Evolutionary conservation across 2,888 invertebrate species (phyloP).

Genomic region (Oxyscelio sp.): DNA sequence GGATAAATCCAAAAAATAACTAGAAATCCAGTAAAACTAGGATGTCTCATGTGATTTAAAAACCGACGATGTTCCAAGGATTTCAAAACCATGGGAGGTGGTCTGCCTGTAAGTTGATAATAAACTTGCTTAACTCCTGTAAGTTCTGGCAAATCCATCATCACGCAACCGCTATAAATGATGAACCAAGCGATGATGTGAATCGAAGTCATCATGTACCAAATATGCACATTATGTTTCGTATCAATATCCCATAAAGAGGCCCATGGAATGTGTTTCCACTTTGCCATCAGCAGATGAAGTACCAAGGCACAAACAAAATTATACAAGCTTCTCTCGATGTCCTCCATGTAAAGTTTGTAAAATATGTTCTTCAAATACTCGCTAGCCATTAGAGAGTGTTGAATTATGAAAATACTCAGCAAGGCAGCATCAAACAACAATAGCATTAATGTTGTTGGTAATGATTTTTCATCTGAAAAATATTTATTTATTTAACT

Average conservation of each 20-base stretch:
- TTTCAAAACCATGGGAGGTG: constrained; percentile 89
- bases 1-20: constrained; percentile 90
- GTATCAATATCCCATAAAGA: constrained; percentile 90
- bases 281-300: constrained; percentile 89
- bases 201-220: constrained; percentile 89
- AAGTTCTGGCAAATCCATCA: constrained; percentile 91
- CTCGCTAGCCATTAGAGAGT: constrained; percentile 90
- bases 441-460: constrained; percentile 87
- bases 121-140: constrained; percentile 91
- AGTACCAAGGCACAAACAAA: constrained; percentile 85
- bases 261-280: constrained; percentile 89
- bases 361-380: constrained; percentile 88
- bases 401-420: constrained; percentile 90
- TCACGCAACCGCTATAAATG: constrained; percentile 90
- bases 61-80: constrained; percentile 89
- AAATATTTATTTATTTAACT: no score
- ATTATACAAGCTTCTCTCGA: constrained; percentile 84
- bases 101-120: constrained; percentile 89
- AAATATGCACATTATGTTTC: constrained; percentile 87
- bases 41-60: constrained; percentile 90
- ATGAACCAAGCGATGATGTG: constrained; percentile 90
- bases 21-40: constrained; percentile 90
- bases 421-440: constrained; percentile 89
- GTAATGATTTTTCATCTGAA: constrained; percentile 73
- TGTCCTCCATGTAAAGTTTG: constrained; percentile 87